Evolutionary conservation across 1,140 invertebrate genomes (phyloP), one percentile per base, ranked within the genome.

Genomic region (Solenopsis fugax): DNA sequence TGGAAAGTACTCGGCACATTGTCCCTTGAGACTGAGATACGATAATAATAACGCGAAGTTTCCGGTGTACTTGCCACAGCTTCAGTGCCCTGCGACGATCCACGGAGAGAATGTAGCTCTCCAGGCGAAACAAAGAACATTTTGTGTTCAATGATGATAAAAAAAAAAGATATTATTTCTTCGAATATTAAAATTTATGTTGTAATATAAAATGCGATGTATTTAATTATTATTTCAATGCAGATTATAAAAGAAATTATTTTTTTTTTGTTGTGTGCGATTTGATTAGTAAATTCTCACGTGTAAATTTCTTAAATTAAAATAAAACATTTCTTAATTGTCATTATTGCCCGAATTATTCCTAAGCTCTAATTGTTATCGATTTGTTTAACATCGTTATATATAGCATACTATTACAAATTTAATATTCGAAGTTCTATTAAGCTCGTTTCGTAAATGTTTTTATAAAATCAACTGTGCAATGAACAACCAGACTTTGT

Each of bases 401-500:
- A 29, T 29, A 29, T 29, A 29, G 29, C 1, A 29, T 29, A 29
- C 2, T 50, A 67, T 29, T 67, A 48, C 50, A 58, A 67, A 41
- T 85, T 71, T 48, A 76, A 50, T 21, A 62, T 88, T 88, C 75
- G 29, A 76, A 7, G 24, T 45, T 12, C 58, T 64, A 87, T 89
- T 77, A 71, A 52, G 4, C 54, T 37, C 58, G 82, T 65, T 54
- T 67, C 65, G 5, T 7, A 34, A 50, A 50, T 0, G 65, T 16
- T 80, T 81, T 81, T 78, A 69, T 45, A 29, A 52, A 64, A 37
- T 54, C 80, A 90, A 90, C 85, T 81, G 85, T 64, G 13, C 50
- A 64, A 18, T 89, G 69, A 37, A 29, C n/a, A 34, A 12, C 24
- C 9, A 5, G 29, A 29, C 29, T 0, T 2, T 29, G 29, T 82